Evolutionary conservation across 2,888 invertebrate species (phyloP), one percentile per base, ranked within the genome.

Genomic region (Masnerella sp.): DNA sequence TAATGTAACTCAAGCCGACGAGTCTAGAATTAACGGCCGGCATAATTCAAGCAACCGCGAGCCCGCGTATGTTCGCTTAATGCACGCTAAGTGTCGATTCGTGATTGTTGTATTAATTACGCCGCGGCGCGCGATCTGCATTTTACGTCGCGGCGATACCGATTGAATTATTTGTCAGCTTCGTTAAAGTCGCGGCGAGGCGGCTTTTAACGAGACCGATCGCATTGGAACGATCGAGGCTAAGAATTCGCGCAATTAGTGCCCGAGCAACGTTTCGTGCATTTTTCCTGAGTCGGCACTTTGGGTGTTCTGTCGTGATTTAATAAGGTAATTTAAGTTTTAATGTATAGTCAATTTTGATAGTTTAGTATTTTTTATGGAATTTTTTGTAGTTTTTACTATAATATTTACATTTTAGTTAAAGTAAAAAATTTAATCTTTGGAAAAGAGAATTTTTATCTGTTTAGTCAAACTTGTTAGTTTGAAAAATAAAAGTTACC

Each of bases 181-280:
- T 61, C 28, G 20, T 45, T 20, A 28, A 36, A 40, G 34, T 32
- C 5, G 38, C 14, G 11, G 36, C 8, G 34, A 30, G 25, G 8
- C 12, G 49, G 34, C 11, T 56, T 11, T 18, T 25, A 38, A 47
- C 36, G 25, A 45, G 59, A 59, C 22, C 11, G 12, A 47, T 59
- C 28, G 17, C 65, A 56, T 40, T 52, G 40, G 22, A 3, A 15
- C 36, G 15, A 45, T 17, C 65, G 56, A 65, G 65, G 65, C 38
- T 36, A 43, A 49, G 38, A 56, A 56, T 40, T 54, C 25, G 25
- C 28, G 28, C 52, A 54, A 54, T 54, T 38, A 28, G 40, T n/a
- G 17, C n/a, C 28, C 32, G 40, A n/a, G n/a, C n/a, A n/a, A n/a
- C n/a, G n/a, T n/a, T n/a, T n/a, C n/a, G n/a, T n/a, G n/a, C n/a